Evolutionary conservation across 2,888 invertebrate species (phyloP).

Genomic region (Camptogramma bilineatum): DNA sequence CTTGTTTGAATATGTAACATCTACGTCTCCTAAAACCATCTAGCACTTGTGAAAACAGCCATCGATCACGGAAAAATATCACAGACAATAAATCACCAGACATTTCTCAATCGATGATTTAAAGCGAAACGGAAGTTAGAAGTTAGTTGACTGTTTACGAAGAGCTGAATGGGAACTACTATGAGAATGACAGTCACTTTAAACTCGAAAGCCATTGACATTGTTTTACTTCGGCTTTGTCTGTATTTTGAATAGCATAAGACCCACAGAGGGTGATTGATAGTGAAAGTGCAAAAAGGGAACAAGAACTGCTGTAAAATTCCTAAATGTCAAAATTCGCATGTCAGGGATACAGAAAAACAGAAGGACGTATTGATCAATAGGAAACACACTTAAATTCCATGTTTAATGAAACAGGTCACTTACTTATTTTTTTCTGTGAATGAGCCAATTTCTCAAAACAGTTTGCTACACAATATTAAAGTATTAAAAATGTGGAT

Average conservation of each 20-base stretch:
- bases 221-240: not conserved
- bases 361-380: no score
- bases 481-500: no score
- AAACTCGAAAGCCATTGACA: conserved; percentile 35
- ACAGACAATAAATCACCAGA: conserved; percentile 64
- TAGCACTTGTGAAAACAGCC: conserved; percentile 60
- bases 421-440: no score
- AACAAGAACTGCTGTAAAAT: no score
- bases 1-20: conserved; percentile 10
- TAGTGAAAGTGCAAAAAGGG: no score
- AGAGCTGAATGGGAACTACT: conserved; percentile 40
- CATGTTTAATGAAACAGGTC: no score
- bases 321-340: no score
- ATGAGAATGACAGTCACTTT: conserved; percentile 41
- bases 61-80: conserved; percentile 61
- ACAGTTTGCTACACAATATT: no score
- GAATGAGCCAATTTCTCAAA: no score
- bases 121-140: conserved; percentile 66
- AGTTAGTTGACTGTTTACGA: conserved; percentile 56
- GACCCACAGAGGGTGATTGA: no score
- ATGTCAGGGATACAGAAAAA: not conserved
- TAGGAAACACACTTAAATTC: no score
- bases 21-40: conserved; percentile 49
- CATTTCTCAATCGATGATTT: conserved; percentile 69
- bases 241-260: not conserved